These are phyloP conservation scores for Cotesia glomerata DNA, from an alignment of 1,140 invertebrate genomes.

Conservation along the genomic window DNA sequence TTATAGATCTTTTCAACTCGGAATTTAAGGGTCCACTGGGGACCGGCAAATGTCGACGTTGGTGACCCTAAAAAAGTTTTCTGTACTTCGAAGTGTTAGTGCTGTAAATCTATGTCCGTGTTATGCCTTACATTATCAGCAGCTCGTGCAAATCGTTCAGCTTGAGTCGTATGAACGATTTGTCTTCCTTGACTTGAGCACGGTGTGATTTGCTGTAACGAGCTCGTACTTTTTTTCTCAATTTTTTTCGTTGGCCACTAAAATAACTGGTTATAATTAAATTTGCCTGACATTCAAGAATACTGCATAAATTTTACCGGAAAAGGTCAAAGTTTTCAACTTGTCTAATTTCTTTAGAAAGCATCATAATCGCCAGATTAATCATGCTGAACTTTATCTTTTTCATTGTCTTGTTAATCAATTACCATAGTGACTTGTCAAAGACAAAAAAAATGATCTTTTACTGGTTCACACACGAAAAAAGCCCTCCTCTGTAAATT, in stretches of 20 bases:
- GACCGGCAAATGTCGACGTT: constrained; percentile 23
- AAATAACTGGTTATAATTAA: background rate
- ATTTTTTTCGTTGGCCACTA: background rate
- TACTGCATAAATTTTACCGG: too few relatives aligned
- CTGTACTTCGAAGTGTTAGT: constrained; percentile 29
- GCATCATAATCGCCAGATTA: too few relatives aligned
- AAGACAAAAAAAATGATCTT: background rate
- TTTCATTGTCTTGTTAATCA: background rate
- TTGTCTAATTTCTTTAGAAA: background rate
- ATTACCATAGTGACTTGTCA: background rate
- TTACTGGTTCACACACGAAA: background rate
- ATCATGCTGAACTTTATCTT: background rate
- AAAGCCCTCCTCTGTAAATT: constrained; percentile 21
- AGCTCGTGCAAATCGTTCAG: constrained; percentile 27
- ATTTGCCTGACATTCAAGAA: too few relatives aligned
- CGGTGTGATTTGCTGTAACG: constrained; percentile 23
- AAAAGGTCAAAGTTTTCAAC: background rate
- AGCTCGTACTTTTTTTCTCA: constrained; percentile 8
- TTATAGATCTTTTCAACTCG: constrained; percentile 21
- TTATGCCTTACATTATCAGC: constrained; percentile 12
- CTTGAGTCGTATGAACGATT: constrained; percentile 33
- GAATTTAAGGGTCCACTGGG: constrained; percentile 41
- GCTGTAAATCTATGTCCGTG: background rate
- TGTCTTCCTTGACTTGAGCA: constrained; percentile 30
- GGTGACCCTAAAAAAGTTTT: constrained; percentile 39